A percentile compares a stretch with the other conserved stretches of the same genome.
These are phyloP conservation scores for Caradrina kadenii DNA, from an alignment of 2,888 invertebrate species.

Conservation along the genomic window DNA sequence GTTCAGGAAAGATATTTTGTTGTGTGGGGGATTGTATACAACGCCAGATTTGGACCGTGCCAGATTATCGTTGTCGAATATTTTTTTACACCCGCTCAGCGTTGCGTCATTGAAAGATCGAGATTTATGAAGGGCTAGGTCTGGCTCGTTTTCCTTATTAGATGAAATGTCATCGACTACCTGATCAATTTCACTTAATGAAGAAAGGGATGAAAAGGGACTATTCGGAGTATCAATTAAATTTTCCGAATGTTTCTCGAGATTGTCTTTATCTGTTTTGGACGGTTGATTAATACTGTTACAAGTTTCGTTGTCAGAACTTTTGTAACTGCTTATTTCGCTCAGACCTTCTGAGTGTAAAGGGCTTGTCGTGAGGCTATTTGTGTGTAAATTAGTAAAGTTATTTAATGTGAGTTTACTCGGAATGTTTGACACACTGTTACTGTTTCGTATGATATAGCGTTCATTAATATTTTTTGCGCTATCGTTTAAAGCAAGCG, in stretches of 20 bases:
- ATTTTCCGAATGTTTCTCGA: constrained; percentile 62
- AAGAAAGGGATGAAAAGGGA: constrained; percentile 71
- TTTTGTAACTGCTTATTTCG: constrained; percentile 89
- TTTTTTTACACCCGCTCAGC: constrained; percentile 70
- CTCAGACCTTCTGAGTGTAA: constrained; percentile 82
- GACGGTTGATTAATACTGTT: constrained; percentile 73
- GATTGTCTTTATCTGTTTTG: constrained; percentile 63
- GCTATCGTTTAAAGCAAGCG: constrained; percentile 67
- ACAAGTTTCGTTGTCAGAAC: constrained; percentile 87
- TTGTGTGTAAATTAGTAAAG: constrained; percentile 76
- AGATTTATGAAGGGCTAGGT: constrained; percentile 80
- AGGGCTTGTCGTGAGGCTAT: constrained; percentile 82
- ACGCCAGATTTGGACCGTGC: constrained; percentile 84
- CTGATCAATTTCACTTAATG: constrained; percentile 72
- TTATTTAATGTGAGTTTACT: constrained; percentile 80
- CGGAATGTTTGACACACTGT: constrained; percentile 85
- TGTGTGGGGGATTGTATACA: constrained; percentile 82
- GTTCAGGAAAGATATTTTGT: constrained; percentile 88
- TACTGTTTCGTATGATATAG: constrained; percentile 75
- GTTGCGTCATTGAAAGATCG: constrained; percentile 82
- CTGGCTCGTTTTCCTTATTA: constrained; percentile 74
- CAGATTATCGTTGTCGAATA: constrained; percentile 69
- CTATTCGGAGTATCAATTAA: constrained; percentile 63
- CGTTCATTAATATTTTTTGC: constrained; percentile 67
- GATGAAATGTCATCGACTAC: constrained; percentile 66